Percentiles rank a stretch among this genome's conserved stretches.
Conservation (phyloP, 2,113 vertebrate genomes). For the Corythoichthys haematopterus region DNA sequence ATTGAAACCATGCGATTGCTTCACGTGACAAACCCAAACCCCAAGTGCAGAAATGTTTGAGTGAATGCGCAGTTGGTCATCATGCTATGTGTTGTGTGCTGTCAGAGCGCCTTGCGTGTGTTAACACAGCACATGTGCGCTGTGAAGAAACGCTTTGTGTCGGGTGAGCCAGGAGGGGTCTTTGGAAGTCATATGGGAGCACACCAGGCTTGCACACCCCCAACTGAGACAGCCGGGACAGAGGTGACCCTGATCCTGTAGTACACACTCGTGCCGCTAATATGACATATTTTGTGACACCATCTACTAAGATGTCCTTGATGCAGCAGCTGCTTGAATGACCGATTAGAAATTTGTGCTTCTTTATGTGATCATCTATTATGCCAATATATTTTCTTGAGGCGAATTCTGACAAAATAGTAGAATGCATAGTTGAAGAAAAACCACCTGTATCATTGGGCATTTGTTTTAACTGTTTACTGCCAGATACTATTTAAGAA, state of each 20-base stretch:
- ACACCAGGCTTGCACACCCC: constrained; percentile 31
- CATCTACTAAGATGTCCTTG: constrained; percentile 17
- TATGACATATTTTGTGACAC: constrained; percentile 32
- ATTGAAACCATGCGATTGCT: constrained; percentile 6
- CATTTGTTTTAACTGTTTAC: too few species aligned
- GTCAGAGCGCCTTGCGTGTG: constrained; percentile 26
- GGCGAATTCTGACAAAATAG: constrained; percentile 1
- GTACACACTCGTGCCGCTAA: constrained; percentile 8
- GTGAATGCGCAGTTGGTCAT: constrained; percentile 54
- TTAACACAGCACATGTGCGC: constrained; percentile 44
- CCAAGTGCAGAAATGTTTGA: constrained; percentile 28
- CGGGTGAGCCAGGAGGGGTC: constrained; percentile 18
- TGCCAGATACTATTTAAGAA: too few species aligned
- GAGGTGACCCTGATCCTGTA: constrained; percentile 49
- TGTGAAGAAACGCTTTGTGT: constrained; percentile 57
- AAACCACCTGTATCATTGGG: too few species aligned
- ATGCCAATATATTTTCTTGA: constrained; percentile 8
- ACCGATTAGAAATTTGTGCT: background rate
- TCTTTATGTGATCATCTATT: constrained; percentile 11
- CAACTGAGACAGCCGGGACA: constrained; percentile 58
- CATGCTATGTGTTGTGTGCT: constrained; percentile 49
- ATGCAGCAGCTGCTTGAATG: constrained; percentile 35
- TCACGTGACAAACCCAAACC: constrained; percentile 3
- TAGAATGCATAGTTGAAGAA: background rate
- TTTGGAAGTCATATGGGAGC: constrained; percentile 29